Percentiles rank a stretch among this genome's conserved stretches.
phyloP scores from a whole-genome alignment of 2,888 invertebrate species.

The Cheilosia pagana region DNA sequence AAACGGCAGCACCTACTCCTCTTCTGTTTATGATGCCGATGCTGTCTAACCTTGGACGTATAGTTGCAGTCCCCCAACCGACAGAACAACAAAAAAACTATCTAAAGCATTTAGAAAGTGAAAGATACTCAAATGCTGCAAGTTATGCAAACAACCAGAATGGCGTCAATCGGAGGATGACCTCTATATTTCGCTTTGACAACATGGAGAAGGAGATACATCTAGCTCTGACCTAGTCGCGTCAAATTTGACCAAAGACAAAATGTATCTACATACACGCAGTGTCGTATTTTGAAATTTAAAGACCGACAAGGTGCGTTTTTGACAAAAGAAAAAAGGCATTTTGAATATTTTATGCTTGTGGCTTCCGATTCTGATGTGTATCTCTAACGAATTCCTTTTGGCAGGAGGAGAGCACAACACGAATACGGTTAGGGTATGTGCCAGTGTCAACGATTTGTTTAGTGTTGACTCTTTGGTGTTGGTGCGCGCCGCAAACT shows the following conservation, averaged over 20 bases:
- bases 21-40: background rate
- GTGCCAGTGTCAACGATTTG: conserved; percentile 61
- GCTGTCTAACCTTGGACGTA: conserved; percentile 18
- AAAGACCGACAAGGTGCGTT: conserved; percentile 25
- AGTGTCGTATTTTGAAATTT: conserved; percentile 3
- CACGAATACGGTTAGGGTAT: background rate
- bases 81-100: background rate
- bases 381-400: conserved; percentile 69
- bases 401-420: conserved; percentile 34
- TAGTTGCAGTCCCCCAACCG: background rate
- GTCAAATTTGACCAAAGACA: conserved; percentile 35
- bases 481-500: conserved; percentile 17
- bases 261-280: background rate
- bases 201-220: conserved; percentile 8
- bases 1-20: conserved; percentile 8
- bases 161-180: conserved; percentile 60
- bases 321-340: conserved; percentile 26
- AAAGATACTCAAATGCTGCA: conserved; percentile 41
- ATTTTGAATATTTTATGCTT: conserved; percentile 65
- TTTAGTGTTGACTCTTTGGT: conserved; percentile 8
- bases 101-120: conserved; percentile 31
- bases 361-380: conserved; percentile 52
- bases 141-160: conserved; percentile 49
- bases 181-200: conserved; percentile 61
- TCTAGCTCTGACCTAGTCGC: conserved; percentile 11